Evolutionary conservation across 1,140 invertebrate species (phyloP).

Genomic region (Heliconius eleuchia): DNA sequence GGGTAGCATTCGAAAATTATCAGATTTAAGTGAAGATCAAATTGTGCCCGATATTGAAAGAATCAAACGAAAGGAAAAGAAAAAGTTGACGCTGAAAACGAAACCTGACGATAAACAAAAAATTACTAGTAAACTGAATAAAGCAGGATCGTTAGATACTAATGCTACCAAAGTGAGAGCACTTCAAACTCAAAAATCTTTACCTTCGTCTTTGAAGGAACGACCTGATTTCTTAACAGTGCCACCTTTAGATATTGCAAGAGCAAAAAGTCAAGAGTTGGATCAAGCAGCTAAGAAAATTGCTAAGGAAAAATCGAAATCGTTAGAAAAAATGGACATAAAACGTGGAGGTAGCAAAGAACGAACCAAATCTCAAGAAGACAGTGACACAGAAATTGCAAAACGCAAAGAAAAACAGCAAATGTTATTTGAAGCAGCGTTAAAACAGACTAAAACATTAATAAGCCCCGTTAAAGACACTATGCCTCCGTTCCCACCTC

Average conservation of each 20-base stretch:
- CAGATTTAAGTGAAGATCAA: conserved; percentile 82
- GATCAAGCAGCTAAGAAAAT: conserved; percentile 81
- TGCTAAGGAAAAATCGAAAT: conserved; percentile 85
- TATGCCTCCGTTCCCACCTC: conserved; percentile 85
- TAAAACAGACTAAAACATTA: conserved; percentile 86
- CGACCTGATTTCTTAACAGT: conserved; percentile 80
- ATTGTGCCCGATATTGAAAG: conserved; percentile 83
- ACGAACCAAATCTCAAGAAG: conserved; percentile 85
- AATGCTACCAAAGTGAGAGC: conserved; percentile 75
- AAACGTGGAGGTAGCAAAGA: conserved; percentile 84
- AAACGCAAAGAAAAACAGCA: conserved; percentile 87
- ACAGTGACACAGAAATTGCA: conserved; percentile 85
- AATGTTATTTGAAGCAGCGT: conserved; percentile 86
- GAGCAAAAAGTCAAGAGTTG: conserved; percentile 84
- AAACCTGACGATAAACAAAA: conserved; percentile 75
- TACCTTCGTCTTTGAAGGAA: conserved; percentile 79
- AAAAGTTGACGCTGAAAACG: conserved; percentile 73
- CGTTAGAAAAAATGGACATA: conserved; percentile 84
- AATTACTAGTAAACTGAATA: conserved; percentile 65
- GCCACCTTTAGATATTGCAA: conserved; percentile 81
- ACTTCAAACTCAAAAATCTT: conserved; percentile 78
- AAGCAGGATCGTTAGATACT: conserved; percentile 77
- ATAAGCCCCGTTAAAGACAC: conserved; percentile 86
- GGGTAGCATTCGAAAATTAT: conserved; percentile 78
- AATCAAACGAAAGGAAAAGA: conserved; percentile 79